Base-by-base conservation (phyloP, 2,113 vertebrate species). In the Astur gentilis region DNA sequence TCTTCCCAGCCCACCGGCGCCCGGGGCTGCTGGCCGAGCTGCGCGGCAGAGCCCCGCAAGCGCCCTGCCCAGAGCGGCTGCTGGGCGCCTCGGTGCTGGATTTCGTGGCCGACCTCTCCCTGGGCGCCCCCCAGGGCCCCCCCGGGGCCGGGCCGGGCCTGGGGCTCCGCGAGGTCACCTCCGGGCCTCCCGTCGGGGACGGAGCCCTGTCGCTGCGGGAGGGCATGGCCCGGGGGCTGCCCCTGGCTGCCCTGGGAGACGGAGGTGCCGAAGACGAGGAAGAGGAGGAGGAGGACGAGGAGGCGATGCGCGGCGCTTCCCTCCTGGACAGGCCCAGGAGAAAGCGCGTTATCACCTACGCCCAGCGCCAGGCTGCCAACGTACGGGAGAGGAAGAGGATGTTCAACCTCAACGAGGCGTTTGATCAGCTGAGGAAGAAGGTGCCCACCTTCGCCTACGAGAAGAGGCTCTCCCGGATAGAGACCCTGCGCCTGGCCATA, bases 391-490 rank as follows among this genome's bases (percentile, higher is more conserved):
- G 99, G 88, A 99, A 98, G 91, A 96, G 99, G 55, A 99, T 99
- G 99, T 99, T 99, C 96, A 99, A 99, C 92, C 98, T 99, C 89
- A 99, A 99, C 79, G 99, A 99, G 96, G 99, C 99, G 13, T 99
- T 99, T 45, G 99, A 99, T 65, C 98, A 98, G 87, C 98, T 99
- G 90, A 98, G 99, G 91, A 98, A 98, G 95, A 99, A 99, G 83
- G 99, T 99, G 58, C 99, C 99, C 87, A 99, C 99, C 4, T 99
- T 99, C 60, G 99, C 99, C 42, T 99, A 99, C 66, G 99, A 99
- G 97, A 99, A 99, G 95, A 98, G 99, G 42, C 98, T 99, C 42
- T 99, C 99, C 10, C 98, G 99, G 18, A 99, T 99, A 89, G 99
- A 99, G 95, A 99, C 99, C 1, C 96, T 99, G 11, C 99, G 99